These are phyloP conservation scores for Prietella phreatophila DNA, from an alignment of 2,113 vertebrate species.

Conservation along the genomic window DNA sequence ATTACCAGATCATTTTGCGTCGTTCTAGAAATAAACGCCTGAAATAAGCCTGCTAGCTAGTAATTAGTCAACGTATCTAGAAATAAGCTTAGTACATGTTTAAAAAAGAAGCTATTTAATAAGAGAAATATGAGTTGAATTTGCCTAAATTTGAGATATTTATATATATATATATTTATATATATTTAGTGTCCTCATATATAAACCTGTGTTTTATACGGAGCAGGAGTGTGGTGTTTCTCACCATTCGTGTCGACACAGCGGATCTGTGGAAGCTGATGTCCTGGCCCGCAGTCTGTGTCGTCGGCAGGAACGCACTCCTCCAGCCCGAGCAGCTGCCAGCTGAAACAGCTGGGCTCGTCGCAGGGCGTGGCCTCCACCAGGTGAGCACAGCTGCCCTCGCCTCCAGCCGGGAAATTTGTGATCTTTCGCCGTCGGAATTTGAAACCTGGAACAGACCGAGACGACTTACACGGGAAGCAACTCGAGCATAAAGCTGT, in stretches of 20 bases:
- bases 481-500: background rate
- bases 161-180: too few species aligned
- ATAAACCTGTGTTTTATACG: too few species aligned
- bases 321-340: constrained; percentile 79
- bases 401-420: constrained; percentile 83
- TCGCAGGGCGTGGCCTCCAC: constrained; percentile 93
- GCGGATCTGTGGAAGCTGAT: constrained; percentile 75
- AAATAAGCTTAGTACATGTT: too few species aligned
- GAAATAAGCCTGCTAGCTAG: too few species aligned
- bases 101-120: too few species aligned
- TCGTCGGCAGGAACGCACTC: constrained; percentile 83
- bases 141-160: too few species aligned
- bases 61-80: too few species aligned
- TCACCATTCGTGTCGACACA: constrained; percentile 89
- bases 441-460: constrained; percentile 81
- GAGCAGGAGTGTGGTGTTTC: constrained; percentile 39
- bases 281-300: constrained; percentile 81
- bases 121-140: too few species aligned
- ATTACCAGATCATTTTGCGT: too few species aligned
- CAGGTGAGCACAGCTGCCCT: constrained; percentile 87
- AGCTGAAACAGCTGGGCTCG: constrained; percentile 86
- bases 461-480: background rate
- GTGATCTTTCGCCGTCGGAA: constrained; percentile 82
- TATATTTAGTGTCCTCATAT: too few species aligned
- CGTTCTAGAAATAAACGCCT: too few species aligned